Conservation (phyloP, 2,888 invertebrate genomes). For the Dioctria rufipes region DNA sequence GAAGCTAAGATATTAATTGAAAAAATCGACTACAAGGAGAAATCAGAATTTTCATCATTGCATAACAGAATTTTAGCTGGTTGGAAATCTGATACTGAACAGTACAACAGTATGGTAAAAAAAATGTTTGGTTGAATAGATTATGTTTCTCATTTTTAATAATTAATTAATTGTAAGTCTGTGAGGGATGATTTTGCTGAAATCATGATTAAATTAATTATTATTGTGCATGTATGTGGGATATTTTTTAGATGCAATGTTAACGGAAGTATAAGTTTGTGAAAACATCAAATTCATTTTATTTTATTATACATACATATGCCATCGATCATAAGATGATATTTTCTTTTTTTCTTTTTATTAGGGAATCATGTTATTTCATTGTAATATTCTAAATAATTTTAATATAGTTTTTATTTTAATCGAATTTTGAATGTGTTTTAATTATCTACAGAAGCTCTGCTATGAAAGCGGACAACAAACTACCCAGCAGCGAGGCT, state of each 20-base stretch:
- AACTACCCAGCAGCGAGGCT: no score
- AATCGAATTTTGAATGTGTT: not conserved
- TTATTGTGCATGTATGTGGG: not conserved
- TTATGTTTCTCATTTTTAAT: no score
- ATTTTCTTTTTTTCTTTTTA: not conserved
- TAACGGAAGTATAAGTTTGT: conserved; percentile 8
- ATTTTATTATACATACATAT: not conserved
- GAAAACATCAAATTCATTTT: not conserved
- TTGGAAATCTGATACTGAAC: conserved; percentile 76
- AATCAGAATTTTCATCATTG: conserved; percentile 76
- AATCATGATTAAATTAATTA: no score
- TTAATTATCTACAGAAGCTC: no score
- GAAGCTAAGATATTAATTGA: conserved; percentile 76
- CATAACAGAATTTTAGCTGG: conserved; percentile 75
- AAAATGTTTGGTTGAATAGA: conserved; percentile 71
- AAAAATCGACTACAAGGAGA: conserved; percentile 75
- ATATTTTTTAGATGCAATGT: conserved; percentile 29
- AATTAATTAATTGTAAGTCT: no score
- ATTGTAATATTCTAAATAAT: conserved; percentile 39
- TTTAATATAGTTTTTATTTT: conserved; percentile 46
- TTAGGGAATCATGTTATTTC: conserved; percentile 27
- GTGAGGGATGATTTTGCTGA: no score
- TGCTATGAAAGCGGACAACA: no score
- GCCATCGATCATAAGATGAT: conserved; percentile 3
- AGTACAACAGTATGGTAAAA: conserved; percentile 73